Evolutionary conservation across 1,140 invertebrate genomes (phyloP).

Genomic region (Ctenoplectra terminalis): DNA sequence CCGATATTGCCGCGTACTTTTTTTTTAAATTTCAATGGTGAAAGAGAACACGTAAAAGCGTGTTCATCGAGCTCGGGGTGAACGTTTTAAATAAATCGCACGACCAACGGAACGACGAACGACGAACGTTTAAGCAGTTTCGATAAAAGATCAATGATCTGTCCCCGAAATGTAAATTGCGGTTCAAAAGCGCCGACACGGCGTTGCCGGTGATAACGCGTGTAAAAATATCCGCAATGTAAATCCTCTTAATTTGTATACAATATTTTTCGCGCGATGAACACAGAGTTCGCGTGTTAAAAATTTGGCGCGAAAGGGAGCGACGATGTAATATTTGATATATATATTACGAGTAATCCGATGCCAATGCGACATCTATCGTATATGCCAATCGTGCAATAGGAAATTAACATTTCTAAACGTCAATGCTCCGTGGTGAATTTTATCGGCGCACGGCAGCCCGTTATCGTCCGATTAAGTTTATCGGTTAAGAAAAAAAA

Average conservation of each 20-base stretch:
- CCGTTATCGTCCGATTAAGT: slow-evolving; percentile 45
- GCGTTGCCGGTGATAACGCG: neutral
- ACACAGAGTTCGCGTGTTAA: too few relatives aligned
- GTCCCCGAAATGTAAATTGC: neutral
- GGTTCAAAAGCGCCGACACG: neutral
- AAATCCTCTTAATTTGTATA: neutral
- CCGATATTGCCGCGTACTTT: neutral
- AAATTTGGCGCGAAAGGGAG: too few relatives aligned
- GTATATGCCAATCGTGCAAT: neutral
- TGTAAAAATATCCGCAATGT: neutral
- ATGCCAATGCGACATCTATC: neutral
- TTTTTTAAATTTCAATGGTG: neutral
- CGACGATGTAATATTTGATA: too few relatives aligned
- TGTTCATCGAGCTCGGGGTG: too few relatives aligned
- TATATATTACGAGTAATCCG: neutral
- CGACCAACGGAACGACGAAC: neutral
- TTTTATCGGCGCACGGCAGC: slow-evolving; percentile 22
- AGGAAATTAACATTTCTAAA: slow-evolving; percentile 15
- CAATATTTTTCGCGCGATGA: neutral
- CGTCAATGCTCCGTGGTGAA: neutral
- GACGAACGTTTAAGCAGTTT: neutral
- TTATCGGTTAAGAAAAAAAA: too few relatives aligned
- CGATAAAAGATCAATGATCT: neutral
- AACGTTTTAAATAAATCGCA: neutral
- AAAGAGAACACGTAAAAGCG: neutral